Conservation (phyloP, 2,888 invertebrate species). For the Crioceris asparagi region DNA sequence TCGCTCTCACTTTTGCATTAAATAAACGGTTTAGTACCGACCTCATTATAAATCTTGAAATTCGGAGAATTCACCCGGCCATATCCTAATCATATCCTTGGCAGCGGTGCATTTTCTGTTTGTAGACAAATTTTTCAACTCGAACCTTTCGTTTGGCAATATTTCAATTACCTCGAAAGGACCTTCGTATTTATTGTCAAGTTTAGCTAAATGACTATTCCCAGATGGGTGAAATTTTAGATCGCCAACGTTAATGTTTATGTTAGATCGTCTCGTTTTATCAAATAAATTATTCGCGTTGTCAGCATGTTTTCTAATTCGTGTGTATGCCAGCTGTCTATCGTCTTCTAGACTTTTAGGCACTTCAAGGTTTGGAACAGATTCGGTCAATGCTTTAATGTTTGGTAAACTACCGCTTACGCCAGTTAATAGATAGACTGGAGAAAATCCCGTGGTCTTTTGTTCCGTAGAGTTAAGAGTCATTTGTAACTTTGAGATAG, state of each 20-base stretch:
- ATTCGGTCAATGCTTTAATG: slow-evolving; percentile 8
- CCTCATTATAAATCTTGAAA: too few relatives aligned
- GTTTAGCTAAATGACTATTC: slow-evolving; percentile 12
- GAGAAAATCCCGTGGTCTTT: slow-evolving; percentile 14
- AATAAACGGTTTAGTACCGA: too few relatives aligned
- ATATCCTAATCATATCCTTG: slow-evolving; percentile 10
- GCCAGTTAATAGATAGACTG: slow-evolving; percentile 11
- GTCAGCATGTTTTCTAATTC: slow-evolving; percentile 7
- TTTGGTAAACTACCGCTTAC: slow-evolving; percentile 5
- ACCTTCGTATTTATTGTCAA: slow-evolving; percentile 13
- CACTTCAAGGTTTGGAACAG: slow-evolving; percentile 2
- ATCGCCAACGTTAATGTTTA: slow-evolving; percentile 11
- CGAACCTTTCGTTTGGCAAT: slow-evolving; percentile 9
- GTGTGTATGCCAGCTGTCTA: slow-evolving; percentile 13
- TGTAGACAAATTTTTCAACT: slow-evolving; percentile 10
- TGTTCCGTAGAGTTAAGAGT: slow-evolving; percentile 12
- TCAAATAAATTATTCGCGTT: slow-evolving; percentile 11
- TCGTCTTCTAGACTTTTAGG: slow-evolving; percentile 9
- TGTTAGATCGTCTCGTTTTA: slow-evolving; percentile 10
- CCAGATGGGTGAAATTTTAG: slow-evolving; percentile 15
- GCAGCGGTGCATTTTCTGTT: slow-evolving; percentile 10
- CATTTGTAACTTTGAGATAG: slow-evolving; percentile 8
- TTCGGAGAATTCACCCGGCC: too few relatives aligned
- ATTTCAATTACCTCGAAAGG: slow-evolving; percentile 12
- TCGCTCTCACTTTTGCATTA: too few relatives aligned